Evolutionary conservation across 2,888 invertebrate genomes (phyloP).

Genomic region (Chaetogeoica ovagalla): DNA sequence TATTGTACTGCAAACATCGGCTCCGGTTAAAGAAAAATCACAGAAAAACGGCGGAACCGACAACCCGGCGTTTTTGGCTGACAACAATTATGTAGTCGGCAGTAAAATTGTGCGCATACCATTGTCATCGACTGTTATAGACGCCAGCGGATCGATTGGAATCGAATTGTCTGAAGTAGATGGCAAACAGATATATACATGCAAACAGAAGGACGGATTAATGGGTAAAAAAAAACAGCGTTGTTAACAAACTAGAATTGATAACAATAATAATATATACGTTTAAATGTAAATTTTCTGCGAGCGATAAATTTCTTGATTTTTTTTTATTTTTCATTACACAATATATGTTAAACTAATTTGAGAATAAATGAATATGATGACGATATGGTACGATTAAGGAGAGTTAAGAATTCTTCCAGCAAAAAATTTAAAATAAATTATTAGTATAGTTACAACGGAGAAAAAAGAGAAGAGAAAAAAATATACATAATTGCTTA

Average conservation of each 20-base stretch:
- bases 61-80: slow-evolving; percentile 24
- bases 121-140: not conserved
- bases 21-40: not conserved
- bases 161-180: slow-evolving; percentile 13
- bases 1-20: slow-evolving; percentile 31
- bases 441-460: no score
- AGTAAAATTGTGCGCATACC: not conserved
- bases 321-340: no score
- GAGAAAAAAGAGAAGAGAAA: no score
- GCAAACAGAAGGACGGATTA: slow-evolving; percentile 32
- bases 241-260: not conserved
- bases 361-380: no score
- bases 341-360: no score
- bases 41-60: slow-evolving; percentile 17
- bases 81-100: not conserved
- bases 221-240: slow-evolving; percentile 1
- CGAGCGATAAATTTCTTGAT: no score
- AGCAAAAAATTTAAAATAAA: no score
- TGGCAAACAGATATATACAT: not conserved
- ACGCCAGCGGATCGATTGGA: not conserved
- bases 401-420: no score
- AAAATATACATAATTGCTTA: no score
- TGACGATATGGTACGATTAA: no score
- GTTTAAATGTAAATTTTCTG: no score
- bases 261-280: no score